Base-by-base conservation (phyloP, 37 sponge, comb jelly and placozoan genomes). In the Corticium candelabrum region DNA sequence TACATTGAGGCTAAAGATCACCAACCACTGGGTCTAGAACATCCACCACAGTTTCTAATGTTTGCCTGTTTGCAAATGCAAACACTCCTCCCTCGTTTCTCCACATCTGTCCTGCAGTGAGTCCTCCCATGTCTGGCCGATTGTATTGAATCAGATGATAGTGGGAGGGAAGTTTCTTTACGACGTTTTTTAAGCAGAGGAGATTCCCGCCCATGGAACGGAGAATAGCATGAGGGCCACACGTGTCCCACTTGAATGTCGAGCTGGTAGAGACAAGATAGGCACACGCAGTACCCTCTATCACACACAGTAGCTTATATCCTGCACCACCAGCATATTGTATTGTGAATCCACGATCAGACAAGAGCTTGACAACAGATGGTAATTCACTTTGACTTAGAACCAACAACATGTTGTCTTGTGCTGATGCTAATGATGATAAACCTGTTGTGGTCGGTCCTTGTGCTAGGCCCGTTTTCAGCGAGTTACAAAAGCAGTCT, bases 171-270 rank as follows among this genome's bases (percentile, higher is more conserved):
- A 67, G 37, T n/a, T 75, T 2, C 34, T 83, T 37, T 11, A 38
- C 41, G 35, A 37, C 68, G 38, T 3, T 11, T n/a, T 7, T 38
- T 15, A 57, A 41, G 5, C 2, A 21, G 38, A 85, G 74, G 0
- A 85, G 37, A 3, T 68, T 79, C 0, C 90, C 90, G 30, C 84
- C 84, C 70, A 89, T 37, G 21, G 86, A 76, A 31, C 39, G 11
- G 41, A 89, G 40, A 30, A 89, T 85, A 70, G 86, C 90, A 38
- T 89, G 86, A 1, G 86, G 78, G n/a, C 84, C 90, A 79, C 90
- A 89, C 1, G 90, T 89, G 68, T 89, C 90, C 90, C 90, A 89
- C 30, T 79, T 41, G 73, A 77, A 89, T 21, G 84, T 85, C 69
- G 79, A 77, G 41, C 11, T 21, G 30, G 67, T 86, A 1, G 39